Conservation (phyloP, 2,797 vertebrate genomes). For the Acrossocheilus wenchowensis region DNA sequence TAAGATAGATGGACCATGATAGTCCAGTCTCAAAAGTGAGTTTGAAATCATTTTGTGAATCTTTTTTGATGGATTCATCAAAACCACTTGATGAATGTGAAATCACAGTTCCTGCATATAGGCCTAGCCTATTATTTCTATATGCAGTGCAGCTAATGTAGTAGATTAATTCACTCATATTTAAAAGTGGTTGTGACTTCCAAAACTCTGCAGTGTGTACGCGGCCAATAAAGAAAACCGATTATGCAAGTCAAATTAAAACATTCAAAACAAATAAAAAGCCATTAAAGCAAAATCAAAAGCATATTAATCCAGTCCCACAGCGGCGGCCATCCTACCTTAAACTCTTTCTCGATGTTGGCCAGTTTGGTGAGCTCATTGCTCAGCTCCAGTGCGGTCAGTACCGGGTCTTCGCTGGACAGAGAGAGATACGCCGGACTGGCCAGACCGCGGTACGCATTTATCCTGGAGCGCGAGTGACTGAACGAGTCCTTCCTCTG, state of each 20-base stretch:
- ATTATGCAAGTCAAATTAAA: not conserved
- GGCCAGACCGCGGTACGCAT: conserved; percentile 87
- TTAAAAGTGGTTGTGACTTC: not conserved
- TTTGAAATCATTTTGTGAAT: too few relatives aligned
- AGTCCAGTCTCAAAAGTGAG: too few relatives aligned
- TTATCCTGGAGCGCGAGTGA: conserved; percentile 88
- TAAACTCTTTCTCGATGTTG: conserved; percentile 92
- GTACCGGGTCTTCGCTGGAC: conserved; percentile 88
- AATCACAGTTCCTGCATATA: too few relatives aligned
- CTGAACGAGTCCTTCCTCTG: conserved; percentile 87
- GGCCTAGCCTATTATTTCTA: too few relatives aligned
- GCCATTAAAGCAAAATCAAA: not conserved
- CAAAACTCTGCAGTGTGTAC: not conserved
- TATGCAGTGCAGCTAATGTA: not conserved
- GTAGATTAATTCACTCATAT: not conserved
- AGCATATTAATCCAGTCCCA: not conserved
- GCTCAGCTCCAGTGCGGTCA: conserved; percentile 88
- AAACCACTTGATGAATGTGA: not conserved
- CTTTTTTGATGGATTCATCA: too few relatives aligned
- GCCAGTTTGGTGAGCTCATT: conserved; percentile 88
- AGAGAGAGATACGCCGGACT: conserved; percentile 88
- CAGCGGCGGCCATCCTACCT: conserved; percentile 72
- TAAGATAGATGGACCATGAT: too few relatives aligned
- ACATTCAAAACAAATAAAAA: not conserved
- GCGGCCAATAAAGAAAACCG: not conserved